Evolutionary conservation across 2,113 vertebrate genomes (phyloP).

Genomic region (Prinia subflava): DNA sequence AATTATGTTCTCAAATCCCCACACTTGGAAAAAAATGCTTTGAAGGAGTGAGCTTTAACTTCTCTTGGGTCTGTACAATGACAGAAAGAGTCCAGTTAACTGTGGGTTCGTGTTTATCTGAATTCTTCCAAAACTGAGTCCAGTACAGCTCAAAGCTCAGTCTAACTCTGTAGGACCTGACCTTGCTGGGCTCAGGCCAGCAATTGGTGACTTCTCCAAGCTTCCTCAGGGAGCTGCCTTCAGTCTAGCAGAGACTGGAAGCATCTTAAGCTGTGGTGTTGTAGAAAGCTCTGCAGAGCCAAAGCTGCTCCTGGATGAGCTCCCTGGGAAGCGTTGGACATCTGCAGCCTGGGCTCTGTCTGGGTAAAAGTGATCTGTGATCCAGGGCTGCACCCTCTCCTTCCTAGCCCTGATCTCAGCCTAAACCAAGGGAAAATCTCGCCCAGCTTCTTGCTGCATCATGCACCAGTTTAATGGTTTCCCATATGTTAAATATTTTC

Average conservation of each 20-base stretch:
- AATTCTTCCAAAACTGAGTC: not conserved
- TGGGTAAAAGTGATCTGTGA: not conserved
- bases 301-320: not conserved
- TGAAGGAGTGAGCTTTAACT: not conserved
- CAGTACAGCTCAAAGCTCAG: not conserved
- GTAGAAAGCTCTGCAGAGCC: not conserved
- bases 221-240: not conserved
- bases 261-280: rapidly evolving
- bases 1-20: not conserved
- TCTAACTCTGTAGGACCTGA: not conserved
- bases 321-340: not conserved
- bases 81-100: not conserved
- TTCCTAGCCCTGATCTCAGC: not conserved
- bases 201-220: not conserved
- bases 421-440: not conserved
- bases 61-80: not conserved
- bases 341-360: not conserved
- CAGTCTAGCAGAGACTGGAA: not conserved
- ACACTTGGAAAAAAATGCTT: not conserved
- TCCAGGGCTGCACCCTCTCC: not conserved
- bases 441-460: not conserved
- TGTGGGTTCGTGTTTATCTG: not conserved
- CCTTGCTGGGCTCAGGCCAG: not conserved
- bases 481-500: not conserved
- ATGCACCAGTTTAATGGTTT: not conserved